Conservation (phyloP, 2,797 vertebrate species). For the Microcaecilia unicolor region DNA sequence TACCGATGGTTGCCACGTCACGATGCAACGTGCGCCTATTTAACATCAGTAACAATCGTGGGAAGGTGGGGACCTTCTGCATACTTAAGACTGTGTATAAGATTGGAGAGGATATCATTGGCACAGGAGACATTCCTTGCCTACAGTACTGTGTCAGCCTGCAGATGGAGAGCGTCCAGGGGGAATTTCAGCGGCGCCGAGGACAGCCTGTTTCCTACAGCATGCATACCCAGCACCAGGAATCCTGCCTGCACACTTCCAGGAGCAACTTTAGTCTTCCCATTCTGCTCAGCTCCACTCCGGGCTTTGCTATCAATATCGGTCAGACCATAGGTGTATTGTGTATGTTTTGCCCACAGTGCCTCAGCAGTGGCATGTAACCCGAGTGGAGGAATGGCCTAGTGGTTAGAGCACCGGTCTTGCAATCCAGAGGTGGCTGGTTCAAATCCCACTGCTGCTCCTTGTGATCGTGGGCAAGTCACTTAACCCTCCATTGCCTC, state of each 20-base stretch:
- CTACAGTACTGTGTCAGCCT: constrained; percentile 88
- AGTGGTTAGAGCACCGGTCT: too few species aligned
- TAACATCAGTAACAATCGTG: constrained; percentile 87
- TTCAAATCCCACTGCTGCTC: too few species aligned
- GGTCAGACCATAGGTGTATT: too few species aligned
- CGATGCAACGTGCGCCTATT: constrained; percentile 85
- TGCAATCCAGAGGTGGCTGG: too few species aligned
- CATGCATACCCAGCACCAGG: constrained; percentile 82
- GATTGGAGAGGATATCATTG: constrained; percentile 88
- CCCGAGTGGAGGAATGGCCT: too few species aligned
- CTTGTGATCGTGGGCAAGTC: too few species aligned
- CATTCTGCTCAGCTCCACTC: constrained; percentile 86
- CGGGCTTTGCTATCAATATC: constrained; percentile 88
- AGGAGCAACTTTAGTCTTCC: constrained; percentile 90
- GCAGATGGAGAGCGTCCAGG: constrained; percentile 86
- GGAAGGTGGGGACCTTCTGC: constrained; percentile 91
- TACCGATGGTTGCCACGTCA: constrained; percentile 87
- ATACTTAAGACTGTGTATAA: constrained; percentile 94
- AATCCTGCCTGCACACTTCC: constrained; percentile 90
- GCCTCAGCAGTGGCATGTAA: too few species aligned
- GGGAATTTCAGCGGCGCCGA: constrained; percentile 73
- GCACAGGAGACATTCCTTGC: constrained; percentile 89
- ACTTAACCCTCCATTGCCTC: too few species aligned
- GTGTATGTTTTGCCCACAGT: too few species aligned
- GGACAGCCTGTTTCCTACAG: constrained; percentile 70